Percentiles rank a stretch among this genome's conserved stretches.
These are phyloP conservation scores for Potamarius usumacintae DNA, from an alignment of 2,113 vertebrate species.

Conservation along the genomic window DNA sequence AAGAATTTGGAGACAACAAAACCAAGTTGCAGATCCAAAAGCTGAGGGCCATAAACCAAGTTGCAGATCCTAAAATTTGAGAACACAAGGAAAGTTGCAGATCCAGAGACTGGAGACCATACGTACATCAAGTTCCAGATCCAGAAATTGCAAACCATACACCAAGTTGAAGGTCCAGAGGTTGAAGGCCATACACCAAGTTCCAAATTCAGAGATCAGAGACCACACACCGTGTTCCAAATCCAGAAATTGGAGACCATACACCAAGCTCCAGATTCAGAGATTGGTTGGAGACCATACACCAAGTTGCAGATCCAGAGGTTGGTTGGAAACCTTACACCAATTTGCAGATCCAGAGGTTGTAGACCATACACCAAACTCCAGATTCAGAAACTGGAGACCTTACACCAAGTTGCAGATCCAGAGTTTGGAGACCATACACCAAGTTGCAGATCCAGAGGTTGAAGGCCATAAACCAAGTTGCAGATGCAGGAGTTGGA, in stretches of 20 bases:
- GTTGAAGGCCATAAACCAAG: no score
- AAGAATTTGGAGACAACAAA: not conserved
- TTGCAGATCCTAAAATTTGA: no score
- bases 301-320: no score
- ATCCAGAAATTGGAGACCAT: not conserved
- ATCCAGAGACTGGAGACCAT: not conserved
- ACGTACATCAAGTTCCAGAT: no score
- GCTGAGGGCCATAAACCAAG: no score
- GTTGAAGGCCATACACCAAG: no score
- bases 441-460: not conserved
- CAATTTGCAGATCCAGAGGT: not conserved
- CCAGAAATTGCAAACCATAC: not conserved
- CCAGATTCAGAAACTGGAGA: not conserved
- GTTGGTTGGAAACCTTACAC: not conserved
- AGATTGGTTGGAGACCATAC: not conserved
- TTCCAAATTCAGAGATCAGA: not conserved
- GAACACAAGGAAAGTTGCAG: not conserved
- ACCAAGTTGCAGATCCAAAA: not conserved
- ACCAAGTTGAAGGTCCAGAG: not conserved
- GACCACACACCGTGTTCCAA: not conserved
- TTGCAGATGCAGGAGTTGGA: no score
- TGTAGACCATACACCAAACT: not conserved
- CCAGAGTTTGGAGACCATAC: not conserved
- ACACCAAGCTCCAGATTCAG: no score
- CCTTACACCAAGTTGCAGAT: no score